phyloP scores from a whole-genome alignment of 1,140 invertebrate genomes.

The Heliconius nattereri region DNA sequence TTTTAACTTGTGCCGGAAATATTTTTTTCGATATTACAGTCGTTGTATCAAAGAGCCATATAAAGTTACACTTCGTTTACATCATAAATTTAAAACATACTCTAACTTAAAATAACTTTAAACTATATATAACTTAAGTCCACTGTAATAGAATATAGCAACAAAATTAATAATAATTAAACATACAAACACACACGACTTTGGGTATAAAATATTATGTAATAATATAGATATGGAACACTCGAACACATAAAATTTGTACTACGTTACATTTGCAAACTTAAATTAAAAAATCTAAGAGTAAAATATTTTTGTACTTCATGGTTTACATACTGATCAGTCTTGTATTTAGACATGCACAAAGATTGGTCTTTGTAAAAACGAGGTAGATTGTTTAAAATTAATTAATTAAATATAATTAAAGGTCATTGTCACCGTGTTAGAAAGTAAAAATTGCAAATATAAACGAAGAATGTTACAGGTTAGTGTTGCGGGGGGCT shows the following conservation, averaged over 20 bases:
- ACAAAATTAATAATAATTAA: constrained; percentile 75
- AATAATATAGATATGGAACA: constrained; percentile 45
- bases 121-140: constrained; percentile 50
- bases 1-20: constrained; percentile 11
- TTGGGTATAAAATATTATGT: constrained; percentile 72
- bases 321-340: constrained; percentile 74
- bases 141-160: constrained; percentile 71
- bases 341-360: constrained; percentile 64
- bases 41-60: constrained; percentile 14
- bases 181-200: constrained; percentile 76
- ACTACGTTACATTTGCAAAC: constrained; percentile 47
- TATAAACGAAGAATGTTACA: constrained; percentile 25
- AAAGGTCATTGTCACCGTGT: background rate
- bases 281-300: constrained; percentile 38
- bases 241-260: constrained; percentile 51
- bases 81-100: constrained; percentile 13
- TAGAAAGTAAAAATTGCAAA: constrained; percentile 28
- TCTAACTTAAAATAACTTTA: constrained; percentile 41
- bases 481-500: constrained; percentile 53
- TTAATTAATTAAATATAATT: constrained; percentile 23
- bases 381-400: constrained; percentile 65
- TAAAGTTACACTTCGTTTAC: constrained; percentile 10
- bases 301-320: constrained; percentile 53
- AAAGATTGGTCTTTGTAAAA: constrained; percentile 48
- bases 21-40: constrained; percentile 9